These are phyloP conservation scores for Perca schrenkii DNA, from an alignment of 2,113 vertebrate species.

Conservation along the genomic window DNA sequence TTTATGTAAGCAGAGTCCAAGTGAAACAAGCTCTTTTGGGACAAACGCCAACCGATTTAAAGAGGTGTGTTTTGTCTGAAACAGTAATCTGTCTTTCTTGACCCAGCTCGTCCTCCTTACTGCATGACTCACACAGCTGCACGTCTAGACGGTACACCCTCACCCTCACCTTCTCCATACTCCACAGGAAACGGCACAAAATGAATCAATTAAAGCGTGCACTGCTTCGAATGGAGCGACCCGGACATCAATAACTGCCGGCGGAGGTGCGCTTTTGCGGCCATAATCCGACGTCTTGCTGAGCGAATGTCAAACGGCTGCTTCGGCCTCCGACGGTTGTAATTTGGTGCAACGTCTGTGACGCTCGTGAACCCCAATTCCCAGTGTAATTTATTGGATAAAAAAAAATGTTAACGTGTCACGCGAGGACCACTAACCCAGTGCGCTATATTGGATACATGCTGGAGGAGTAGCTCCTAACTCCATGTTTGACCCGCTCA, in stretches of 20 bases:
- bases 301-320: slow-evolving; percentile 8
- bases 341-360: slow-evolving; percentile 47
- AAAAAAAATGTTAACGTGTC: neutral
- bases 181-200: slow-evolving; percentile 2
- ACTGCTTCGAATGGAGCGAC: slow-evolving; percentile 22
- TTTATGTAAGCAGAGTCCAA: slow-evolving; percentile 31
- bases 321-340: slow-evolving; percentile 11
- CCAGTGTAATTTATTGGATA: slow-evolving; percentile 6
- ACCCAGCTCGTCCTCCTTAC: slow-evolving; percentile 32
- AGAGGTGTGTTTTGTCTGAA: neutral
- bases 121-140: slow-evolving; percentile 55
- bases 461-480: neutral
- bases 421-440: slow-evolving; percentile 16
- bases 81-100: neutral
- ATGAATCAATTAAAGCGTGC: slow-evolving; percentile 34
- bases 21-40: slow-evolving; percentile 2
- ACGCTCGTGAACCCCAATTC: neutral
- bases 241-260: slow-evolving; percentile 4
- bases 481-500: slow-evolving; percentile 21
- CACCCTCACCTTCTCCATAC: neutral
- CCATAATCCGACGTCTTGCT: neutral
- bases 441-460: neutral
- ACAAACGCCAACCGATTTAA: slow-evolving; percentile 22
- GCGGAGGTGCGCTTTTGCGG: neutral
- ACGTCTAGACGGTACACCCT: slow-evolving; percentile 31